phyloP scores from a whole-genome alignment of 2,113 vertebrate species.

The Corythaeola cristata region DNA sequence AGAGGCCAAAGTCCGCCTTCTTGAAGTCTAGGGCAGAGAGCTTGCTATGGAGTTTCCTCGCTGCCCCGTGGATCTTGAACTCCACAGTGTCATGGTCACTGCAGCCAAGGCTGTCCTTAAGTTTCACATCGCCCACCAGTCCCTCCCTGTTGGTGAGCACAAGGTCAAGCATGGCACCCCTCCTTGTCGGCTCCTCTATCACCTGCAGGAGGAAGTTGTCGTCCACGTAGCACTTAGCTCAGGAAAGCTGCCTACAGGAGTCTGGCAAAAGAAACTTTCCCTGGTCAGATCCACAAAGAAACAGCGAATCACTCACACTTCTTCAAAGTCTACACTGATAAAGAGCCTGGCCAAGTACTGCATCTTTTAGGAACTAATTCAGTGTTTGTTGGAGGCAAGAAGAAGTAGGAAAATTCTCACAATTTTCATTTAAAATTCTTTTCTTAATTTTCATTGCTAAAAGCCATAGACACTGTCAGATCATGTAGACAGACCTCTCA shows the following conservation, averaged over 20 bases:
- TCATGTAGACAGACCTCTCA: neutral
- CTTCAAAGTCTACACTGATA: neutral
- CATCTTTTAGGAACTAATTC: neutral
- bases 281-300: neutral
- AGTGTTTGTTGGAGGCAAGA: neutral
- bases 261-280: neutral
- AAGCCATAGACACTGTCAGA: neutral
- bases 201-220: no score
- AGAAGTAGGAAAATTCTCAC: neutral
- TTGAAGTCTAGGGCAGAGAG: no score
- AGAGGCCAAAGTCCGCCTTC: no score
- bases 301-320: neutral
- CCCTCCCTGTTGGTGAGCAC: no score
- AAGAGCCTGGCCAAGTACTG: neutral
- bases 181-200: no score
- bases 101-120: no score
- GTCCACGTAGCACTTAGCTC: neutral
- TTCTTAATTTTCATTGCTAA: neutral
- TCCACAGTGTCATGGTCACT: no score
- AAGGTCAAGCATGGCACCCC: no score
- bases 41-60: no score
- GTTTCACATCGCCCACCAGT: no score
- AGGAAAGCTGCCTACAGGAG: neutral
- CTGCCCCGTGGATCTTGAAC: no score
- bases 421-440: neutral